These are phyloP conservation scores for Calyptomena viridis DNA, from an alignment of 2,113 vertebrate genomes.

Conservation along the genomic window DNA sequence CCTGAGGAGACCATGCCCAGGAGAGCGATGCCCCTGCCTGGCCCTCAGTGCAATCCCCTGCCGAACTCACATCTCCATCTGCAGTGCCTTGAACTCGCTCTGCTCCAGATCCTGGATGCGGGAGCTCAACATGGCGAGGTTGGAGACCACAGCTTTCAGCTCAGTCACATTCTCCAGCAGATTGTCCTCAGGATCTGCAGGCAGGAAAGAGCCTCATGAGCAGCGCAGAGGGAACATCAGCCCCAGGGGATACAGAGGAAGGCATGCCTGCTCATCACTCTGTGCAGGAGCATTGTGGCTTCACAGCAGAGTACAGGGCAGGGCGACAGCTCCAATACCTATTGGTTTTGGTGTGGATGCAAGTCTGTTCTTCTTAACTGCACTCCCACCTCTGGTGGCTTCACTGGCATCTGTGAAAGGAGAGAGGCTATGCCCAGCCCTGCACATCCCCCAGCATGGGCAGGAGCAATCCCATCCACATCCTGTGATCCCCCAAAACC, in stretches of 20 bases:
- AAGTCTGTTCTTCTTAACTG: conserved; percentile 32
- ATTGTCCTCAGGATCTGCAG: neutral
- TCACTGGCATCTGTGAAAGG: neutral
- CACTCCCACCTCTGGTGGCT: neutral
- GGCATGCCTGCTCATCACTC: neutral
- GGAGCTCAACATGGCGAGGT: conserved; percentile 43
- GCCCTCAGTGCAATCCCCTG: rapidly evolving
- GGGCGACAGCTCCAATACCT: conserved; percentile 38
- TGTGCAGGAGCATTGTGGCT: neutral
- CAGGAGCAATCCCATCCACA: neutral
- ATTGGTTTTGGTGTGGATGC: neutral
- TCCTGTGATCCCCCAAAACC: neutral
- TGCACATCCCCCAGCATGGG: neutral
- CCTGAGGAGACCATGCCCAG: neutral
- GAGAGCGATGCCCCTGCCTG: rapidly evolving
- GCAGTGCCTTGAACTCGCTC: conserved; percentile 49
- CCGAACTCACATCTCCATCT: conserved; percentile 67
- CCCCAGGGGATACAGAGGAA: neutral
- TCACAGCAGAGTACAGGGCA: neutral
- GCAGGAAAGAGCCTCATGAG: neutral
- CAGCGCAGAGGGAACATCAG: rapidly evolving
- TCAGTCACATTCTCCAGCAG: conserved; percentile 26
- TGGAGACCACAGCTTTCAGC: conserved; percentile 25
- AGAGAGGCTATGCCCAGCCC: neutral
- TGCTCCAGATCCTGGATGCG: conserved; percentile 63